Conservation (phyloP, 2,113 vertebrate genomes). For the Pipra filicauda region DNA sequence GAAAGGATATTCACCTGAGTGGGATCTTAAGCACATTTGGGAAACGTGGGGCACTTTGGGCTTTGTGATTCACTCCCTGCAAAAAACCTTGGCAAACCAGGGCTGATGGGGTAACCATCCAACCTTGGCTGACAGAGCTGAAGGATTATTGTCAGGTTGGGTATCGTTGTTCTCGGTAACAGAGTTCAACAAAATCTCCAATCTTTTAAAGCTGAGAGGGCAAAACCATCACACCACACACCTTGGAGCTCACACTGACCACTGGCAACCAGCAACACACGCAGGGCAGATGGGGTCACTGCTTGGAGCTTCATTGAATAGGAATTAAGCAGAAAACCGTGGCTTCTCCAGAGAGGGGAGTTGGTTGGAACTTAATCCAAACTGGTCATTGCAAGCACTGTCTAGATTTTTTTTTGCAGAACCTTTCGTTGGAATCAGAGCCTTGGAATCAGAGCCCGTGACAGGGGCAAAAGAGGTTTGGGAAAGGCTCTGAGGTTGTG, state of each 20-base stretch:
- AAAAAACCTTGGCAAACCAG: neutral
- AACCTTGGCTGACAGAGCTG: neutral
- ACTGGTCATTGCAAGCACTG: neutral
- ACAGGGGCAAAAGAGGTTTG: neutral
- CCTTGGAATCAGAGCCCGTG: no score
- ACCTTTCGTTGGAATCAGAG: neutral
- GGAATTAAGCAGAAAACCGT: neutral
- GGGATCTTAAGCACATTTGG: neutral
- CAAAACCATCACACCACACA: neutral
- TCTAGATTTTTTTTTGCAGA: neutral
- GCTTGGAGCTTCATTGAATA: neutral
- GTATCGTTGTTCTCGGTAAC: neutral
- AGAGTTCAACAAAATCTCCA: neutral
- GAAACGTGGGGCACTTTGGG: neutral
- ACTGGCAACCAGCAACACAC: neutral
- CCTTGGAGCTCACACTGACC: neutral
- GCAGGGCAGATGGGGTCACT: neutral
- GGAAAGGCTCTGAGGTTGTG: neutral
- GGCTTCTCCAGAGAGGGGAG: neutral
- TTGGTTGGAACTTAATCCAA: neutral
- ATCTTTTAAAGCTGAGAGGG: neutral
- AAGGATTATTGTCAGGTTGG: neutral
- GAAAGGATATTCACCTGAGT: neutral
- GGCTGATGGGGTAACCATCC: neutral
- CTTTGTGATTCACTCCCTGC: accelerated